phyloP scores from a whole-genome alignment of 1,140 invertebrate genomes.

The Idris sp. region DNA sequence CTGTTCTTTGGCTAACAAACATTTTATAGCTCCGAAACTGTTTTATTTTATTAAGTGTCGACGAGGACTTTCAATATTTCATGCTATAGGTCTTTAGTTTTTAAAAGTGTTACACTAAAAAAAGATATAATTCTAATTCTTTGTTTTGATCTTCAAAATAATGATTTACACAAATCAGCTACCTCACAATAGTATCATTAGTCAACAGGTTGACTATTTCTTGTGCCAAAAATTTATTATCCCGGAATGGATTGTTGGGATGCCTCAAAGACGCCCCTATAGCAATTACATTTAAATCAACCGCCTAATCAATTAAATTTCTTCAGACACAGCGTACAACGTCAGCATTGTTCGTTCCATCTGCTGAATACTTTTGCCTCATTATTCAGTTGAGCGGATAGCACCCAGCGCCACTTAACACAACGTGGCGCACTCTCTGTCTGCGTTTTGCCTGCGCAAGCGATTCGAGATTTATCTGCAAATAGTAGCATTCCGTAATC shows the following conservation, averaged over 20 bases:
- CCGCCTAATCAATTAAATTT: constrained; percentile 58
- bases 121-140: too few species aligned
- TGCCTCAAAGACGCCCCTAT: constrained; percentile 25
- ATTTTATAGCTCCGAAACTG: constrained; percentile 39
- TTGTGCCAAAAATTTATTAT: constrained; percentile 34
- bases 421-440: too few species aligned
- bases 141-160: too few species aligned
- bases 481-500: constrained; percentile 45
- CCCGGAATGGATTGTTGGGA: constrained; percentile 5
- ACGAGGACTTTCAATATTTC: too few species aligned
- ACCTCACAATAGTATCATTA: constrained; percentile 37
- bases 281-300: constrained; percentile 55
- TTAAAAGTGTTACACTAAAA: too few species aligned
- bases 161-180: too few species aligned
- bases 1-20: constrained; percentile 37
- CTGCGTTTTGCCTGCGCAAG: too few species aligned
- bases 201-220: constrained; percentile 7
- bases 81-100: too few species aligned
- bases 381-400: constrained; percentile 52
- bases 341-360: constrained; percentile 54
- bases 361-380: constrained; percentile 45
- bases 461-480: constrained; percentile 42
- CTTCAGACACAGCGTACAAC: constrained; percentile 29
- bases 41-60: constrained; percentile 43
- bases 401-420: constrained; percentile 15